These are phyloP conservation scores for Neoarius graeffei DNA, from an alignment of 2,113 vertebrate species.

Conservation along the genomic window DNA sequence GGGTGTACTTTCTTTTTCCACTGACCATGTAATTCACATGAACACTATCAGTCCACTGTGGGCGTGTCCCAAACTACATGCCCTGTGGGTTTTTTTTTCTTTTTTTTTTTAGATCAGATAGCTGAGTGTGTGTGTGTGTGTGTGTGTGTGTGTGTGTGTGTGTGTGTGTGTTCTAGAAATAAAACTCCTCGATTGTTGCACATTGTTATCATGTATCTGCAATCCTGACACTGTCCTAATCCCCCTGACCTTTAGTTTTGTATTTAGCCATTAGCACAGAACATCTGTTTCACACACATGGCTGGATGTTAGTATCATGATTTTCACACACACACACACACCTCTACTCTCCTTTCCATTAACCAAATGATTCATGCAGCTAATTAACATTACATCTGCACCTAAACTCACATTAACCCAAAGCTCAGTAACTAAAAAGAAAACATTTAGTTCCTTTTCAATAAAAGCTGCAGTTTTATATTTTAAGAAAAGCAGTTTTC, in stretches of 20 bases:
- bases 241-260: neutral
- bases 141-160: neutral
- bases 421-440: neutral
- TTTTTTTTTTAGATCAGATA: neutral
- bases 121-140: neutral
- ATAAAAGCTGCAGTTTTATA: neutral
- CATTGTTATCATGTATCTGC: neutral
- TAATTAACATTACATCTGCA: neutral
- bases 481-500: neutral
- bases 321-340: neutral
- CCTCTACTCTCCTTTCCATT: neutral
- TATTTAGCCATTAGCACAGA: neutral
- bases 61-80: neutral
- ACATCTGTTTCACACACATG: neutral
- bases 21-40: neutral
- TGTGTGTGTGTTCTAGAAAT: neutral
- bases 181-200: neutral
- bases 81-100: neutral
- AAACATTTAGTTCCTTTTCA: neutral
- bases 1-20: no score
- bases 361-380: neutral
- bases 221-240: neutral
- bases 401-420: neutral
- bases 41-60: neutral
- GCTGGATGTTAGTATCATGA: neutral